Evolutionary conservation across 2,888 invertebrate species (phyloP), one percentile per base, ranked within the genome.

Genomic region (Drosophila barbarae): DNA sequence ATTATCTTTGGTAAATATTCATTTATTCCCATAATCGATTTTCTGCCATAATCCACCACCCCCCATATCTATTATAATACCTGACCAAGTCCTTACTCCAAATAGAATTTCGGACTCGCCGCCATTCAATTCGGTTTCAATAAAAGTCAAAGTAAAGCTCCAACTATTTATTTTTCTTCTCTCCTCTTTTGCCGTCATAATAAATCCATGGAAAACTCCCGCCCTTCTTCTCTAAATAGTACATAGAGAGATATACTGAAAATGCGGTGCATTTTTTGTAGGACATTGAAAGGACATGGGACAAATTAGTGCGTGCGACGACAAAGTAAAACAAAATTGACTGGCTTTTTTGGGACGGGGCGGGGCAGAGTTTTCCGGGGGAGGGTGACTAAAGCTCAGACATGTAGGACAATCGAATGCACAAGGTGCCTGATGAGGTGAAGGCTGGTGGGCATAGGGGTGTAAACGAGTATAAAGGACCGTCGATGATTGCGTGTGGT

Each of bases 271-370:
- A 74, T 42, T 42, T 42, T 61, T 72, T 74, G 74, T 74, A 74
- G 74, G 74, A 72, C 74, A 74, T 39, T 71, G 72, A 74, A 74
- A 74, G 74, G 74, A 74, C 74, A 74, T 74, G 71, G 59, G 73
- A 68, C 71, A 71, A 74, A 74, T 73, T 73, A 74, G 74, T 74
- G 74, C 74, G 74, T 74, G 74, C 71, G 71, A 47, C 71, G 41
- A 68, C 72, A 67, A 67, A 74, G 71, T 74, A 72, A 72, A 63
- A 53, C 46, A 65, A 44, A 44, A 42, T 50, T 44, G 36, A 54
- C 47, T 46, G 34, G 34, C 13, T 46, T 15, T 47, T 30, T n/a
- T 3, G 12, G 42, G n/a, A 5, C 12, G 46, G 38, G 32, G 30
- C n/a, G 13, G 36, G 21, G 28, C 23, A 28, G 21, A 59, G 44